phyloP scores from a whole-genome alignment of 2,113 vertebrate species.

The Clinocottus analis region DNA sequence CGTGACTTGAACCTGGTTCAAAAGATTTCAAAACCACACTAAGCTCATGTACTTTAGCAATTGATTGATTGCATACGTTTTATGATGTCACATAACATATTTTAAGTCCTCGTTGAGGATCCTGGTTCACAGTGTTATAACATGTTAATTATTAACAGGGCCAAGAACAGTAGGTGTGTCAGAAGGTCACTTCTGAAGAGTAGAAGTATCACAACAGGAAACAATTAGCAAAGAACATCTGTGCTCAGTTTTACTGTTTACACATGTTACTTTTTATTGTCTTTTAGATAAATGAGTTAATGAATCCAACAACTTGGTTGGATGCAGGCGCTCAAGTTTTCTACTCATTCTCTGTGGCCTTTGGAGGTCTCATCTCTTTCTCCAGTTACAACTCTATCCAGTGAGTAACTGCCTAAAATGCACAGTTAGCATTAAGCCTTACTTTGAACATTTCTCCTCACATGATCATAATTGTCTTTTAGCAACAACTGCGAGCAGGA shows the following conservation, averaged over 20 bases:
- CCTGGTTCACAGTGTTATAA: not conserved
- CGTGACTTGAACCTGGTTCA: not conserved
- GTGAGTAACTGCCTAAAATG: conserved; percentile 83
- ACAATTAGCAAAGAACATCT: not conserved
- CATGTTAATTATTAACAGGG: conserved; percentile 21
- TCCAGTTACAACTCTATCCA: conserved; percentile 98
- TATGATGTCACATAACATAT: not conserved
- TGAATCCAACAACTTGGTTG: conserved; percentile 92
- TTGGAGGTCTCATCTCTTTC: conserved; percentile 97
- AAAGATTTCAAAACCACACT: not conserved
- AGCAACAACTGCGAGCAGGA: conserved; percentile 98
- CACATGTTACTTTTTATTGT: not conserved
- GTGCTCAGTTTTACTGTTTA: not conserved
- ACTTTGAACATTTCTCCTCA: not conserved
- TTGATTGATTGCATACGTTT: not conserved
- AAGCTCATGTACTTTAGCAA: not conserved
- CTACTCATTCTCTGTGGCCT: conserved; percentile 96
- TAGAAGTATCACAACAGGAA: too few species aligned
- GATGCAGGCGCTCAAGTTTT: conserved; percentile 97
- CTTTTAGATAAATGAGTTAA: conserved; percentile 87
- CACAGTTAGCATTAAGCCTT: not conserved
- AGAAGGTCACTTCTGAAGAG: not conserved
- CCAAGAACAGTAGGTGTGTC: not conserved
- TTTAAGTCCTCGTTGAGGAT: not conserved
- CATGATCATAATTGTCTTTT: not conserved